Conservation (phyloP, 1,140 invertebrate species). For the Panonychus citri region DNA sequence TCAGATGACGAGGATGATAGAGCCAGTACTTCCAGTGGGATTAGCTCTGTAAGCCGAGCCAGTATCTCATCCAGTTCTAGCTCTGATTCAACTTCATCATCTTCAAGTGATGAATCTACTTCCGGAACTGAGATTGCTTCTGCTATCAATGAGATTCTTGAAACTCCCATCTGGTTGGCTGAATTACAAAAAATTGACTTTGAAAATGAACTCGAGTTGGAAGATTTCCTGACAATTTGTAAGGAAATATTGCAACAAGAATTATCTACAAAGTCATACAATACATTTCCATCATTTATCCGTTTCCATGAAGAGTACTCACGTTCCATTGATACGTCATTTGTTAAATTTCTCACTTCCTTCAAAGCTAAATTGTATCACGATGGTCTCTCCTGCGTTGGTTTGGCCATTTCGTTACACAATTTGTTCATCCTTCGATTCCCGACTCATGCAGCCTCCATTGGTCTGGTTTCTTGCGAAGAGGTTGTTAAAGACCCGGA, state of each 20-base stretch:
- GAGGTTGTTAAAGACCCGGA: conserved; percentile 32
- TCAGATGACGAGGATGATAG: background rate
- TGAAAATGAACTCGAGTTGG: conserved; percentile 20
- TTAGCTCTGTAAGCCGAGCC: too few species aligned
- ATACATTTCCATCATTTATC: conserved; percentile 59
- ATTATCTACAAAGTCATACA: conserved; percentile 53
- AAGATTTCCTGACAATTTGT: conserved; percentile 45
- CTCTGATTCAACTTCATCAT: background rate
- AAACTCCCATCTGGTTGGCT: conserved; percentile 4
- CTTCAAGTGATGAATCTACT: background rate
- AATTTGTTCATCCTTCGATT: conserved; percentile 31
- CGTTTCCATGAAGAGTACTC: conserved; percentile 16
- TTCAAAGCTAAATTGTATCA: conserved; percentile 50
- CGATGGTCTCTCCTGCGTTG: conserved; percentile 62
- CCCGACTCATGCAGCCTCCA: conserved; percentile 16
- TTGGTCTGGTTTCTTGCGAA: conserved; percentile 50
- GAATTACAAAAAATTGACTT: conserved; percentile 9
- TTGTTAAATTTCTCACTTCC: conserved; percentile 41
- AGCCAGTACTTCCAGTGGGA: conserved; percentile 15
- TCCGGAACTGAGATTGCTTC: conserved; percentile 14
- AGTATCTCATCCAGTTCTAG: background rate
- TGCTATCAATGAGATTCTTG: conserved; percentile 29
- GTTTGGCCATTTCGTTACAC: conserved; percentile 51
- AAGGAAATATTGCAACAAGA: conserved; percentile 43
- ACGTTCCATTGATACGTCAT: conserved; percentile 28